phyloP scores from a whole-genome alignment of 2,888 invertebrate species.

The Ophion obscuratus region DNA sequence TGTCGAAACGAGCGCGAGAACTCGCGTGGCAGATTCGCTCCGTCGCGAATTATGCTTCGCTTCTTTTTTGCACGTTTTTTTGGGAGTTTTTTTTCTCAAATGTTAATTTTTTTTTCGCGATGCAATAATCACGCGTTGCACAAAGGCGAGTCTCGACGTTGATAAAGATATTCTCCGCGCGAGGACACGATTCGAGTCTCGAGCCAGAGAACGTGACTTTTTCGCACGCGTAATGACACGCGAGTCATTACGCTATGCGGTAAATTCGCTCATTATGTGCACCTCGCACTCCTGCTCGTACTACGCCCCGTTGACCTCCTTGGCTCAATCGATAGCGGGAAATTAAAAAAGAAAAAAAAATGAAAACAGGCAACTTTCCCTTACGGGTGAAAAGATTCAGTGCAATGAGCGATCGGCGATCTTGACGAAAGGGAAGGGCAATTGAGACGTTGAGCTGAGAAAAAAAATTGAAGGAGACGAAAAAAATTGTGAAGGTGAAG shows the following conservation, averaged over 20 bases:
- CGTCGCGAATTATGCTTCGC: not conserved
- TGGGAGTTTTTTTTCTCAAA: not conserved
- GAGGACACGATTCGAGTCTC: not conserved
- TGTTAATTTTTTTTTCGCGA: not conserved
- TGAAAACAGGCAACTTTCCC: not conserved
- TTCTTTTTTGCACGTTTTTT: not conserved
- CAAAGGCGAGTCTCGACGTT: slow-evolving; percentile 1
- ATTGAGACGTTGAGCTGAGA: not conserved
- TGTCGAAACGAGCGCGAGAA: slow-evolving; percentile 10
- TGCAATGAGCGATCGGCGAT: not conserved
- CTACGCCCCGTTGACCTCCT: not conserved
- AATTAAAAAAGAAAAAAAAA: not conserved
- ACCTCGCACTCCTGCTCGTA: not conserved
- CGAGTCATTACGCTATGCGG: not conserved
- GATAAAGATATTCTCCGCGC: not conserved
- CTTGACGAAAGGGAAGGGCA: not conserved
- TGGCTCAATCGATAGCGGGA: not conserved
- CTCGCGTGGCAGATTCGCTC: not conserved
- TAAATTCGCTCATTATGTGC: not conserved
- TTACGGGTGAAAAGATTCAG: not conserved
- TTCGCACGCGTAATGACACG: not conserved
- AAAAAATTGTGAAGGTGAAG: too few relatives aligned
- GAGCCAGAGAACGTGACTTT: not conserved
- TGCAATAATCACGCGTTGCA: not conserved
- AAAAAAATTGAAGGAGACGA: not conserved